These are phyloP conservation scores for Lacerta bilineata DNA, from an alignment of 2,797 vertebrate genomes.

Conservation along the genomic window DNA sequence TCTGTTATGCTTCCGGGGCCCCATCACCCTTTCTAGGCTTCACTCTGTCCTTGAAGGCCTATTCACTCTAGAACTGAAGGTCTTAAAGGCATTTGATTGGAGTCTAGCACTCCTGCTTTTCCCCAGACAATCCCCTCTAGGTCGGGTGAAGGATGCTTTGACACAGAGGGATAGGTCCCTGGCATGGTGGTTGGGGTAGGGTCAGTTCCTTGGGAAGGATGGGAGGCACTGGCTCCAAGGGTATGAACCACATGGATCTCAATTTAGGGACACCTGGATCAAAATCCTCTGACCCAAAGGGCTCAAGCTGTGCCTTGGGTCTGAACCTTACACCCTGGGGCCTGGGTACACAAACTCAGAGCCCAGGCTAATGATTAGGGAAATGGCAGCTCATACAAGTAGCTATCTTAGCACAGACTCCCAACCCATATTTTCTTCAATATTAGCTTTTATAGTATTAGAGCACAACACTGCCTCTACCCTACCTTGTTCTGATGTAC, in stretches of 20 bases:
- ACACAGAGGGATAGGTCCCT: not conserved
- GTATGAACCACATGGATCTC: too few species aligned
- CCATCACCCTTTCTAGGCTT: too few species aligned
- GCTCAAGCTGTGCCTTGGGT: not conserved
- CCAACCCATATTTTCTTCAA: conserved; percentile 4
- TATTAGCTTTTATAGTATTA: conserved; percentile 20
- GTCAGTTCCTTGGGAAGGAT: too few species aligned
- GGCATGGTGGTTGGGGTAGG: not conserved
- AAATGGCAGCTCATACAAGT: not conserved
- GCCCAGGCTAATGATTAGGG: too few species aligned
- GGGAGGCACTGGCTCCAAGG: too few species aligned
- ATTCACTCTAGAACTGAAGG: too few species aligned
- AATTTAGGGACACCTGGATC: not conserved
- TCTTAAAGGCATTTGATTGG: too few species aligned
- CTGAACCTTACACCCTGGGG: not conserved
- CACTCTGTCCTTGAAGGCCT: too few species aligned
- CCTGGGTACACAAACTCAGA: not conserved
- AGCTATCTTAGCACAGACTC: not conserved
- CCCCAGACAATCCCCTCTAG: not conserved
- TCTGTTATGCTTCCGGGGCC: not conserved
- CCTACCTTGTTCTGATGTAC: conserved; percentile 12
- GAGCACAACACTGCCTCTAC: conserved; percentile 9
- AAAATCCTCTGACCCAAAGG: not conserved
- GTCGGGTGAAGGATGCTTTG: not conserved
- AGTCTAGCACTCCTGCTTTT: too few species aligned